Evolutionary conservation across 1,140 invertebrate genomes (phyloP), one percentile per base, ranked within the genome.

Genomic region (Microplitis demolitor): DNA sequence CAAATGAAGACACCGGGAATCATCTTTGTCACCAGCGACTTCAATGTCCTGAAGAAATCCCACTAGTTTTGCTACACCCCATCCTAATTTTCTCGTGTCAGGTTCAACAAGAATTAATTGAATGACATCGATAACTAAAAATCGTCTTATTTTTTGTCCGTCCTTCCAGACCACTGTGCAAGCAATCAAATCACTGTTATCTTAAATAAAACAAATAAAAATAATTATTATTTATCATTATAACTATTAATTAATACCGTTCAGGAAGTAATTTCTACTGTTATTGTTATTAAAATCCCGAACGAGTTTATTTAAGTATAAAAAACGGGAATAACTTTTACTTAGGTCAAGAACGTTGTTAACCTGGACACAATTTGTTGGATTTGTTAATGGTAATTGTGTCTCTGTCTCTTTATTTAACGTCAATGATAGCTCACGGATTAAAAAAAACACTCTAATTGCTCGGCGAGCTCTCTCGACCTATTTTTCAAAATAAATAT

Each of bases 21-120:
- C 97, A 74, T 98, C 96, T 84, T 98, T 97, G 81, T 99, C 97
- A 4, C 96, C 96, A 66, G 92, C 81, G 13, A 91, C 93, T 82
- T 95, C 93, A 37, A 94, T 91, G 78, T 95, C 94, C 83, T 96
- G 94, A 34, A 96, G 81, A 81, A 94, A 95, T 16, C 93, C 94
- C 4, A 98, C 97, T 79, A 99, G 93, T 86, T 98, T 97, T 0
- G 97, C 97, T 0, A 99, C 94, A 4, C 97, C 98, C 97, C 97
- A 99, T 0, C 98, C 98, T 24, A 99, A 88, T 66, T 94, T 91
- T 79, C 94, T 93, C 4, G 93, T 92, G 80, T 99, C 97, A 0
- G 98, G 98, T 85, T 99, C 97, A 0, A 99, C 97, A 1, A 99
- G 89, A 66, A 99, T 98, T 61, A 99, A 88, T 84, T 99, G 98